Percentiles rank a stretch among this genome's conserved stretches.
These are phyloP conservation scores for Plagodis pulveraria DNA, from an alignment of 2,888 invertebrate genomes.

Conservation along the genomic window DNA sequence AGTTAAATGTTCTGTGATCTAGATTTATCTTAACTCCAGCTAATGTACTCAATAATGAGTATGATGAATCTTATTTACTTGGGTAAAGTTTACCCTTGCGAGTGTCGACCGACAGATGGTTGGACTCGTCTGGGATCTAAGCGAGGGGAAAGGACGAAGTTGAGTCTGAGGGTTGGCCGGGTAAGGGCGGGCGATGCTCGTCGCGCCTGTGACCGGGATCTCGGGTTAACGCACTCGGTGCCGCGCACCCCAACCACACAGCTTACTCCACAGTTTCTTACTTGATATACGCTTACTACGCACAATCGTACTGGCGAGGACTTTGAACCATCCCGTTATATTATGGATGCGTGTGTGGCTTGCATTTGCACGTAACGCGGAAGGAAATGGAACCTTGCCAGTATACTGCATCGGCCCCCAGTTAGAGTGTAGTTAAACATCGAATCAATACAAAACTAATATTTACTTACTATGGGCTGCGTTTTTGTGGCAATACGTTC, in stretches of 20 bases:
- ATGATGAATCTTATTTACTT: slow-evolving; percentile 18
- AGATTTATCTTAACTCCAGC: not conserved
- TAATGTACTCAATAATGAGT: slow-evolving; percentile 4
- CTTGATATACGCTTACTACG: slow-evolving; percentile 23
- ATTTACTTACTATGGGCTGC: too few species aligned
- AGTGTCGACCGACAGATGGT: slow-evolving; percentile 33
- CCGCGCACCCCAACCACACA: slow-evolving; percentile 38
- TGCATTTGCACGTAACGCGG: slow-evolving; percentile 5
- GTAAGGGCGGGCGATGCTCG: slow-evolving; percentile 49
- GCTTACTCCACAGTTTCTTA: slow-evolving; percentile 24
- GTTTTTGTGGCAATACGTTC: too few species aligned
- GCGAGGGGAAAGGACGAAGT: slow-evolving; percentile 60
- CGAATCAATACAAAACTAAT: slow-evolving; percentile 4
- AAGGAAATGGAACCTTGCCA: not conserved
- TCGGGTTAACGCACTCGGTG: slow-evolving; percentile 52
- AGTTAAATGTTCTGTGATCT: not conserved
- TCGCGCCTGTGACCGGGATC: slow-evolving; percentile 45
- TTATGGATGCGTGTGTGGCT: slow-evolving; percentile 22
- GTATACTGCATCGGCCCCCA: slow-evolving; percentile 3
- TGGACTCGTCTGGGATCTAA: slow-evolving; percentile 47
- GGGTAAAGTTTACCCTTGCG: slow-evolving; percentile 31
- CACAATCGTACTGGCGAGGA: slow-evolving; percentile 28
- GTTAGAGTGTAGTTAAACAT: not conserved
- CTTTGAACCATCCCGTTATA: slow-evolving; percentile 27
- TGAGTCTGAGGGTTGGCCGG: slow-evolving; percentile 54